These are phyloP conservation scores for Leptinotarsa texana DNA, from an alignment of 1,140 invertebrate genomes.

Conservation along the genomic window DNA sequence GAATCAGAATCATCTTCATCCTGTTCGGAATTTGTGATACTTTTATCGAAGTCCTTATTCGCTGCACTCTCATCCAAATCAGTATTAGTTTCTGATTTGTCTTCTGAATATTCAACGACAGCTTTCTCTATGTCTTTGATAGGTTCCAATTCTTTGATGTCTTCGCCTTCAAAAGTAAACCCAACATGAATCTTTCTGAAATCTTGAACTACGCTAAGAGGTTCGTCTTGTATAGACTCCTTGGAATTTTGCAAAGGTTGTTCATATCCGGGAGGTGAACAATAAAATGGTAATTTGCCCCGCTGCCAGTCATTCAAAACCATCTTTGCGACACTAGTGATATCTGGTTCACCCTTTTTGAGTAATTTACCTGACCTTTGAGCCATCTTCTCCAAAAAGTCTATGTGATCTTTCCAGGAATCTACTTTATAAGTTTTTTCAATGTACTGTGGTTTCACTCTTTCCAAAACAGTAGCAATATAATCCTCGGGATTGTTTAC, in stretches of 20 bases:
- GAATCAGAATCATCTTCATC: conserved; percentile 48
- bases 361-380: conserved; percentile 84
- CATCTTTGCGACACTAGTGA: conserved; percentile 87
- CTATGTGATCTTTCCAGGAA: conserved; percentile 76
- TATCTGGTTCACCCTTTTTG: conserved; percentile 95
- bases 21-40: conserved; percentile 45
- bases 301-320: conserved; percentile 98
- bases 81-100: conserved; percentile 49
- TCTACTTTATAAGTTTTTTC: conserved; percentile 88
- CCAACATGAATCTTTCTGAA: conserved; percentile 80
- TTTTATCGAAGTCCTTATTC: conserved; percentile 45
- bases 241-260: conserved; percentile 55
- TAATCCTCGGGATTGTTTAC: conserved; percentile 95
- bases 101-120: conserved; percentile 59
- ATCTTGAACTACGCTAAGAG: conserved; percentile 70
- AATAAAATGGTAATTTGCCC: conserved; percentile 95
- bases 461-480: conserved; percentile 80
- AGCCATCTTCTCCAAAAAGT: conserved; percentile 94
- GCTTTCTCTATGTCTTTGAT: conserved; percentile 58
- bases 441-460: conserved; percentile 90
- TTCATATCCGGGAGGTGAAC: conserved; percentile 79
- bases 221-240: conserved; percentile 52
- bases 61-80: conserved; percentile 40
- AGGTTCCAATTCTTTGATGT: conserved; percentile 64
- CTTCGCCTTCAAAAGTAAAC: conserved; percentile 71